A percentile compares a stretch with the other conserved stretches of the same genome.
These are phyloP conservation scores for Drosophila rubida DNA, from an alignment of 2,888 invertebrate genomes.

Conservation along the genomic window DNA sequence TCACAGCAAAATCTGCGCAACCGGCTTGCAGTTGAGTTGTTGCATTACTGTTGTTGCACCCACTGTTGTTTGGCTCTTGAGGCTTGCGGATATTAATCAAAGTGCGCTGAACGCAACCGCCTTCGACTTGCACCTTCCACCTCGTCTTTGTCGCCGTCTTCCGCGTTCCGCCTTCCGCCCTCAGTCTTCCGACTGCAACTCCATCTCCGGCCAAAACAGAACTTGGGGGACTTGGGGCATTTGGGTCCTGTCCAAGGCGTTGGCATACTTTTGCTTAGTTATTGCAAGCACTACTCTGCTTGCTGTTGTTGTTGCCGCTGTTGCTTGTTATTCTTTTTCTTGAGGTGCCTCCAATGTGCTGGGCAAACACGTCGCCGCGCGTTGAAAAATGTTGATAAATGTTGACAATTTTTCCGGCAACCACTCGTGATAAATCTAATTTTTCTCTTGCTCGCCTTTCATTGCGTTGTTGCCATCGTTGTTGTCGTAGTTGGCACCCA, in stretches of 20 bases:
- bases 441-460: slow-evolving; percentile 67
- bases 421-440: slow-evolving; percentile 83
- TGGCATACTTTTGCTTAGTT: slow-evolving; percentile 68
- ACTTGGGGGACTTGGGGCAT: slow-evolving; percentile 14
- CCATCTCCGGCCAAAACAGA: slow-evolving; percentile 31
- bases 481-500: slow-evolving; percentile 62
- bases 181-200: background rate
- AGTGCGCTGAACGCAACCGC: slow-evolving; percentile 48
- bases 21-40: slow-evolving; percentile 48
- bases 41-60: slow-evolving; percentile 32
- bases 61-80: slow-evolving; percentile 40
- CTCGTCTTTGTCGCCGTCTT: slow-evolving; percentile 15
- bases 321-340: slow-evolving; percentile 43
- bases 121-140: slow-evolving; percentile 1
- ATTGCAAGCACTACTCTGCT: slow-evolving; percentile 41
- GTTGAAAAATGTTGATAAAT: slow-evolving; percentile 83
- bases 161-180: too few relatives aligned
- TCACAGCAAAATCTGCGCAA: slow-evolving; percentile 52
- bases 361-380: slow-evolving; percentile 71
- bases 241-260: slow-evolving; percentile 41
- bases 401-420: slow-evolving; percentile 83
- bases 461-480: slow-evolving; percentile 42
- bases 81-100: slow-evolving; percentile 77
- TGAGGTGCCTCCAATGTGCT: slow-evolving; percentile 53
- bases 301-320: slow-evolving; percentile 24